A percentile compares a stretch with the other conserved stretches of the same genome.
These are phyloP conservation scores for Sebastes schlegelii DNA, from an alignment of 2,113 vertebrate species.

Conservation along the genomic window DNA sequence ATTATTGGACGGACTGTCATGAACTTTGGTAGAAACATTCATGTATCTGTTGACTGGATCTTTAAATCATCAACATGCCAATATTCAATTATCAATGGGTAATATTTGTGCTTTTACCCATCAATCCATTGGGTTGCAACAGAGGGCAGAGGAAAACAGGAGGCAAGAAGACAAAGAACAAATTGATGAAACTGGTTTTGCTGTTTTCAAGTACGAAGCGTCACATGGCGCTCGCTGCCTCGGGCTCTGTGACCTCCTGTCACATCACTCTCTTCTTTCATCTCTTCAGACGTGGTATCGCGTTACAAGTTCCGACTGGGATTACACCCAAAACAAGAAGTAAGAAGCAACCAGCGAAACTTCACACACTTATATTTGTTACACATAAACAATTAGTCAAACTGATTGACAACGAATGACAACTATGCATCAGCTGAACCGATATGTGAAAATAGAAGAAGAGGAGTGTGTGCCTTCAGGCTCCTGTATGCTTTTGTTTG, in stretches of 20 bases:
- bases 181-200: constrained; percentile 49
- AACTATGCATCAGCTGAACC: not conserved
- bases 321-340: constrained; percentile 19
- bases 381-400: constrained; percentile 6
- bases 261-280: constrained; percentile 15
- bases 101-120: not conserved
- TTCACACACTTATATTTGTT: constrained; percentile 2
- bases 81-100: not conserved
- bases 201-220: constrained; percentile 16
- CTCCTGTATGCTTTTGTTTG: not conserved
- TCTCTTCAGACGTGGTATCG: constrained; percentile 30
- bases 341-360: not conserved
- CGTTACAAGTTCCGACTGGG: constrained; percentile 28
- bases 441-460: constrained; percentile 5
- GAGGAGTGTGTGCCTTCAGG: constrained; percentile 3
- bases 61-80: not conserved
- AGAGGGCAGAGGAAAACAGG: constrained; percentile 27
- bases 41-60: not conserved
- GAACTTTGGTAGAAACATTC: not conserved
- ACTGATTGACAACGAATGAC: constrained; percentile 8
- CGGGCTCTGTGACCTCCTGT: constrained; percentile 37
- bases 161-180: constrained; percentile 69
- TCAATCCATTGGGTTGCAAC: not conserved
- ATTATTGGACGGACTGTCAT: not conserved
- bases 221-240: constrained; percentile 1